Conservation (phyloP, 2,113 vertebrate genomes). For the Ploceus nigricollis region DNA sequence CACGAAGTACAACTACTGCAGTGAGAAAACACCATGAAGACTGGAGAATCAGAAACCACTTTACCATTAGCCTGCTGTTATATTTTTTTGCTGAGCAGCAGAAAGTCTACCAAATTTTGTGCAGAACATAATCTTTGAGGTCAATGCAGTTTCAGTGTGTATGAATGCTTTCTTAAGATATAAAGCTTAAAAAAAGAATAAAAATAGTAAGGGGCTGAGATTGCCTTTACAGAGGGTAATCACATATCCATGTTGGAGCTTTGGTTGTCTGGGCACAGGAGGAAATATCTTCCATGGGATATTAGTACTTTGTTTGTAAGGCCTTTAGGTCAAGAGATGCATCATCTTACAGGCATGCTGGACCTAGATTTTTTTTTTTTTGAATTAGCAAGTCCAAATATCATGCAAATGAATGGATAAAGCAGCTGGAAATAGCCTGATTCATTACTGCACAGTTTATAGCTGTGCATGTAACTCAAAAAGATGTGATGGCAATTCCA, state of each 20-base stretch:
- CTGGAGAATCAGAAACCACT: background rate
- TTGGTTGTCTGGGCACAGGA: background rate
- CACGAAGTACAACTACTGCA: background rate
- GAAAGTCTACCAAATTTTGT: background rate
- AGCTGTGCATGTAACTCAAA: background rate
- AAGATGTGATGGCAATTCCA: constrained; percentile 37
- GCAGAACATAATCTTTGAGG: background rate
- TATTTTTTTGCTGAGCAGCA: background rate
- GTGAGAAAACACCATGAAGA: background rate
- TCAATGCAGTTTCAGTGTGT: background rate
- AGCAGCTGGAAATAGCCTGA: background rate
- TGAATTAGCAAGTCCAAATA: background rate
- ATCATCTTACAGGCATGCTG: background rate
- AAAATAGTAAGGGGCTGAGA: background rate
- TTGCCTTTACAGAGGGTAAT: background rate
- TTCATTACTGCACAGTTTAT: background rate
- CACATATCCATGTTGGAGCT: background rate
- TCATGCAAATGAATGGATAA: background rate
- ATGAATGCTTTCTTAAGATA: background rate
- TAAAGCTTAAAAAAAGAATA: background rate
- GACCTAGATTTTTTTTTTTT: background rate
- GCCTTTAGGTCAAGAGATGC: background rate
- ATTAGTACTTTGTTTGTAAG: background rate
- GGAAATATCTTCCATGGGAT: background rate
- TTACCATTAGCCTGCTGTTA: background rate